Conservation (phyloP, 2,888 invertebrate genomes). For the Pherbina coryleti region DNA sequence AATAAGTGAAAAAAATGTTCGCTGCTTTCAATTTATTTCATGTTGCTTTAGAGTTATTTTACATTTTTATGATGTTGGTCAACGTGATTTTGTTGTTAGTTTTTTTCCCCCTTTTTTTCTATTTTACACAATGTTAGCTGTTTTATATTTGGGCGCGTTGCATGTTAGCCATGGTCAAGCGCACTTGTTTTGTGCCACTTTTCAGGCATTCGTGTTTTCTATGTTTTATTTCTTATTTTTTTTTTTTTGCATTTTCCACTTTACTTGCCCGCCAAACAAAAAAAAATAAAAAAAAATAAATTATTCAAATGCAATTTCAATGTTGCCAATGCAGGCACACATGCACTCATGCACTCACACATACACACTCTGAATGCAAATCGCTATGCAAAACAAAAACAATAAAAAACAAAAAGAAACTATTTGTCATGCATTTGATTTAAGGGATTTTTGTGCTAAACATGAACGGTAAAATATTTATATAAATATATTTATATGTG, state of each 20-base stretch:
- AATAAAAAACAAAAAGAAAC: background rate
- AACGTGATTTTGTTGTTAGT: constrained; percentile 7
- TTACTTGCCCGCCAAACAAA: constrained; percentile 36
- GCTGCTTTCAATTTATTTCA: constrained; percentile 4
- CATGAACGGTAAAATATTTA: too few species aligned
- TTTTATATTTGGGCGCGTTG: constrained; percentile 38
- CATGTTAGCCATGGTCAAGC: constrained; percentile 42
- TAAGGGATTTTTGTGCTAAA: background rate
- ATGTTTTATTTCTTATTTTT: background rate
- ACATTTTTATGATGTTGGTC: constrained; percentile 25
- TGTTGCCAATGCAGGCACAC: constrained; percentile 19
- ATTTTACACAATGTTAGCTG: constrained; percentile 1
- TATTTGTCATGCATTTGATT: background rate
- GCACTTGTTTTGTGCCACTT: constrained; percentile 41
- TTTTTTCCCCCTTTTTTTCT: constrained; percentile 11
- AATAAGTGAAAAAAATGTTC: background rate
- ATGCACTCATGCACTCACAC: background rate
- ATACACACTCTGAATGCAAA: constrained; percentile 3
- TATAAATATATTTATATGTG: too few species aligned
- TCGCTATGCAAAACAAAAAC: background rate
- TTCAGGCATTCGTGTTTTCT: constrained; percentile 11
- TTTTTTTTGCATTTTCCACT: too few species aligned
- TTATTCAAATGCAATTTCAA: constrained; percentile 42
- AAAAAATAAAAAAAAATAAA: constrained; percentile 21
- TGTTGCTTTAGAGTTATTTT: background rate